A percentile compares a stretch with the other conserved stretches of the same genome.
These are phyloP conservation scores for Lasioglossum villosulum DNA, from an alignment of 2,888 invertebrate genomes.

Conservation along the genomic window DNA sequence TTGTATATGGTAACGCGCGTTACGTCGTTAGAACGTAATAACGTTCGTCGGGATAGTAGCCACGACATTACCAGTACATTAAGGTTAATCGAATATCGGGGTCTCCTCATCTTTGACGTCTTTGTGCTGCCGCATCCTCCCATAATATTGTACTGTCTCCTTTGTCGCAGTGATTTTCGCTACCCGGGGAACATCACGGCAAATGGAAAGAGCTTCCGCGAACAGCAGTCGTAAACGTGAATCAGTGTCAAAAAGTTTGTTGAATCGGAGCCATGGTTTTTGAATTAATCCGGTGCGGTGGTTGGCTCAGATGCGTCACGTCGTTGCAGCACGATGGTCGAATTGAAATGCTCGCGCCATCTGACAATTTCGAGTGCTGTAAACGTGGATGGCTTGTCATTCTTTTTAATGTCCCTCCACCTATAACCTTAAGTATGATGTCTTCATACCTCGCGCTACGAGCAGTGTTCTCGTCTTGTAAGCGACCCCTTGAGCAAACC, in stretches of 20 bases:
- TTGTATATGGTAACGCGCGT: conserved; percentile 15
- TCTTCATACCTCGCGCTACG: not conserved
- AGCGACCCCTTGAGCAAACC: not conserved
- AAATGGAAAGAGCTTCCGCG: conserved; percentile 1
- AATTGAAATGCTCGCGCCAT: not conserved
- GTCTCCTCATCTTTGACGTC: conserved; percentile 37
- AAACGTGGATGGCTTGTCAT: not conserved
- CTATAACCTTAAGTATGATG: not conserved
- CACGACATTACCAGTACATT: conserved; percentile 47
- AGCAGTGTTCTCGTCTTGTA: not conserved
- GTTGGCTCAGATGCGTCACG: not conserved
- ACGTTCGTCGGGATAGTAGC: conserved; percentile 23
- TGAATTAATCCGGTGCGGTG: conserved; percentile 31
- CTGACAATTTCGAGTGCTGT: not conserved
- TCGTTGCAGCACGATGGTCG: not conserved
- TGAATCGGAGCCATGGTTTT: conserved; percentile 41
- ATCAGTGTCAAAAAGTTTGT: conserved; percentile 45
- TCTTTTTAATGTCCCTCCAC: not conserved
- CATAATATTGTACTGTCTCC: not conserved
- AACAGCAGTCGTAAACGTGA: conserved; percentile 34
- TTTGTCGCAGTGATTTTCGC: not conserved
- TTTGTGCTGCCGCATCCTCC: not conserved
- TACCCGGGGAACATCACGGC: conserved; percentile 7
- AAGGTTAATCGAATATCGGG: conserved; percentile 50
- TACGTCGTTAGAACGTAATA: conserved; percentile 38